These are phyloP conservation scores for Pseudopodoces humilis DNA, from an alignment of 2,113 vertebrate genomes.

Conservation along the genomic window DNA sequence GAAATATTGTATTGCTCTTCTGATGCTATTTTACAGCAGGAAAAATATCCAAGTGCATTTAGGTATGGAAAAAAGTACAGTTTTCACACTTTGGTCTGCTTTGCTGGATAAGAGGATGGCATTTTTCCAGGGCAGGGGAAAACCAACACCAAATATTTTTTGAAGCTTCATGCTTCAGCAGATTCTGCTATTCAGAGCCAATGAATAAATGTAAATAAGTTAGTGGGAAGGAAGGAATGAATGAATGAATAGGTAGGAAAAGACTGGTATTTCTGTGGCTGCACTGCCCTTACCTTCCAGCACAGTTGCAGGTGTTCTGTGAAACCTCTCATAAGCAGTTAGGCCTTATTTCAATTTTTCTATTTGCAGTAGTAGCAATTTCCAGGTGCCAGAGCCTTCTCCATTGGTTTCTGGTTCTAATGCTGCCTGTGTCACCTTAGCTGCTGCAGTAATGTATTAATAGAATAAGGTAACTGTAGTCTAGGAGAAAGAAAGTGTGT, in stretches of 20 bases:
- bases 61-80: not conserved
- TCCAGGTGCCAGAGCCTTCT: not conserved
- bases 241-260: not conserved
- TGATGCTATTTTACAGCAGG: not conserved
- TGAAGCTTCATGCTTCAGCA: not conserved
- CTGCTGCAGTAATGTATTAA: not conserved
- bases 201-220: not conserved
- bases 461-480: not conserved
- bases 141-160: not conserved
- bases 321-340: not conserved
- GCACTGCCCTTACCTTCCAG: not conserved
- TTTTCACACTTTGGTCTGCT: not conserved
- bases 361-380: not conserved
- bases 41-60: not conserved
- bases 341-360: not conserved
- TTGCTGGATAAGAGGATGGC: not conserved
- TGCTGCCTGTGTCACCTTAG: not conserved
- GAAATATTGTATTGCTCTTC: not conserved
- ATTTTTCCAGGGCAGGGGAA: not conserved
- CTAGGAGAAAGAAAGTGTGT: not conserved
- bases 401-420: not conserved
- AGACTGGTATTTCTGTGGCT: not conserved
- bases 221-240: not conserved
- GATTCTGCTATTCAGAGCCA: not conserved
- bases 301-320: not conserved